phyloP scores from a whole-genome alignment of 1,140 invertebrate species.

The Geopemphigus sp. region DNA sequence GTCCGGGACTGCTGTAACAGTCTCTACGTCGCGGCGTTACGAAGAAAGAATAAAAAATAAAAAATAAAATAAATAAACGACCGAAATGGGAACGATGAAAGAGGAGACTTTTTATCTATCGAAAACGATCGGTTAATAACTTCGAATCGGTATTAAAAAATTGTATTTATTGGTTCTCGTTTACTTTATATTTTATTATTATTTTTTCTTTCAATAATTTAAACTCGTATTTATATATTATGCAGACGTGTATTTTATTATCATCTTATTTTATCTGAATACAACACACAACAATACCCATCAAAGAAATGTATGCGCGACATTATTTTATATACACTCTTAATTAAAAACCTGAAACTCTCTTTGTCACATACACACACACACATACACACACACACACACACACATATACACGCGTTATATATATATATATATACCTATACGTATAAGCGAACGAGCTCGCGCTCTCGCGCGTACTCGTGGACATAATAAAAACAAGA shows the following conservation, averaged over 20 bases:
- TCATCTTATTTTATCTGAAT: conserved; percentile 41
- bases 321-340: conserved; percentile 47
- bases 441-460: background rate
- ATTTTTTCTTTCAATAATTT: conserved; percentile 12
- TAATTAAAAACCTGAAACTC: conserved; percentile 49
- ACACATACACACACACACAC: background rate
- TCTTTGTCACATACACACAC: conserved; percentile 40
- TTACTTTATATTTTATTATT: conserved; percentile 3
- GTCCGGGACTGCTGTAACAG: too few relatives aligned
- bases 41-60: too few relatives aligned
- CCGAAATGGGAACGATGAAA: too few relatives aligned
- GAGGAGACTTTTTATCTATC: conserved; percentile 23
- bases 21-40: too few relatives aligned
- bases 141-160: conserved; percentile 33
- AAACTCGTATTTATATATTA: conserved; percentile 32
- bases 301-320: conserved; percentile 45
- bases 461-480: too few relatives aligned
- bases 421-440: background rate
- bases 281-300: conserved; percentile 42
- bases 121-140: conserved; percentile 32
- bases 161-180: conserved; percentile 37
- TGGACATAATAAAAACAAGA: conserved; percentile 48
- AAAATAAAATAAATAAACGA: background rate
- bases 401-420: background rate
- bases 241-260: conserved; percentile 33